These are phyloP conservation scores for Dicerorhinus sumatrensis DNA, from an alignment of 2,113 vertebrate species.

Conservation along the genomic window DNA sequence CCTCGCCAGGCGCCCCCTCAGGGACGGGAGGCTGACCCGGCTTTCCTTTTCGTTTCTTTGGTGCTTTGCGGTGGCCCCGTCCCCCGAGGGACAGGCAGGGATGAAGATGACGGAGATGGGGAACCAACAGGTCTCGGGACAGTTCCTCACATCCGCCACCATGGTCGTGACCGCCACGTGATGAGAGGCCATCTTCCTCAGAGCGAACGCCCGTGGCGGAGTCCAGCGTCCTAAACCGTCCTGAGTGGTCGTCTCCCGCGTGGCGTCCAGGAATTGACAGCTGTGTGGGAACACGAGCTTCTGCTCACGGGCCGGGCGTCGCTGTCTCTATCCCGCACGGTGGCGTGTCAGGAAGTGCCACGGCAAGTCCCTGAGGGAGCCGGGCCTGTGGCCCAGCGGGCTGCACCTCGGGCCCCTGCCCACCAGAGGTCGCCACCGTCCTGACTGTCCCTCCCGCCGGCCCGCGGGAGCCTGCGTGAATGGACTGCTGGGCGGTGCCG, in stretches of 20 bases:
- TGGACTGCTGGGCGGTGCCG: neutral
- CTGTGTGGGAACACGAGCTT: neutral
- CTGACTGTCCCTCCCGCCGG: neutral
- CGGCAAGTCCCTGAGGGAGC: neutral
- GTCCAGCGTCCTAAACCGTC: too few species aligned
- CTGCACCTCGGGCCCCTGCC: neutral
- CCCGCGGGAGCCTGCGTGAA: neutral
- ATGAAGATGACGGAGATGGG: neutral
- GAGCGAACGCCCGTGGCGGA: too few species aligned
- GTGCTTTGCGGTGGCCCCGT: neutral
- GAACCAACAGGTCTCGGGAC: neutral
- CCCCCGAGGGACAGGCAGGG: neutral
- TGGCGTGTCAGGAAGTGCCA: neutral
- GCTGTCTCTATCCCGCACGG: neutral
- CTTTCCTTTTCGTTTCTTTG: neutral
- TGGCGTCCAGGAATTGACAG: too few species aligned
- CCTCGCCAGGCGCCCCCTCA: neutral
- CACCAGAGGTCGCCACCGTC: neutral
- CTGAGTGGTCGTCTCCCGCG: too few species aligned
- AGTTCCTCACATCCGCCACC: neutral
- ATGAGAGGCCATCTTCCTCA: too few species aligned
- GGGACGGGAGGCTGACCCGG: neutral
- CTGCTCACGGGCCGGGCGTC: neutral
- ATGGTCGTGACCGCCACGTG: neutral
- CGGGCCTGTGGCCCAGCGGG: neutral